These are phyloP conservation scores for Sceliomorpha sp. DNA, from an alignment of 2,888 invertebrate species.

Conservation along the genomic window DNA sequence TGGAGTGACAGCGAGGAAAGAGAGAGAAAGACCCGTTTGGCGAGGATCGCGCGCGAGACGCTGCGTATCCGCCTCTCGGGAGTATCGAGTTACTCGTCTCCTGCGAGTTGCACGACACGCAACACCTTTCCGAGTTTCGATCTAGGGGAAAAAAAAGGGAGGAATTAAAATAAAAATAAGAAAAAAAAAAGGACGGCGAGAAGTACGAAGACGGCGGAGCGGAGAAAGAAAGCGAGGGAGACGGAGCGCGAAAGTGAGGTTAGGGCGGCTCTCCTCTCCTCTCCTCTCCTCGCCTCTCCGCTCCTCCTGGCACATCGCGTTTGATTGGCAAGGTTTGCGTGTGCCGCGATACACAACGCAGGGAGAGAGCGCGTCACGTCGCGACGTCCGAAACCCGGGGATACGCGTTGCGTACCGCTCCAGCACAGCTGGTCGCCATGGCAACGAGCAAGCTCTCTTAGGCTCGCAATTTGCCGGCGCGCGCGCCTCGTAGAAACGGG, in stretches of 20 bases:
- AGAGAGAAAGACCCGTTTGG: slow-evolving; percentile 36
- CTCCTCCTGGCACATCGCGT: slow-evolving; percentile 17
- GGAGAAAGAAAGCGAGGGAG: too few relatives aligned
- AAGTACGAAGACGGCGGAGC: too few relatives aligned
- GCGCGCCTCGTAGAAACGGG: slow-evolving; percentile 39
- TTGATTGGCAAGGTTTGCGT: slow-evolving; percentile 43
- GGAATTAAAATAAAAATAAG: slow-evolving; percentile 30
- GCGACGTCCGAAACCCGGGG: slow-evolving; percentile 40
- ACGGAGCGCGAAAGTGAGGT: too few relatives aligned
- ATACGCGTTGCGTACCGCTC: slow-evolving; percentile 32
- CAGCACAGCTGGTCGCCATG: slow-evolving; percentile 48
- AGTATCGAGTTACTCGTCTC: slow-evolving; percentile 52
- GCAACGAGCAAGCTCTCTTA: slow-evolving; percentile 48
- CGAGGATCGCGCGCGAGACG: slow-evolving; percentile 31
- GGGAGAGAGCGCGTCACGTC: slow-evolving; percentile 23
- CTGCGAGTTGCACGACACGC: slow-evolving; percentile 48
- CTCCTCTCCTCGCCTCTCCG: slow-evolving; percentile 2
- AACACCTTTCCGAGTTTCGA: slow-evolving; percentile 46
- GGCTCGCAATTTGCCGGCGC: slow-evolving; percentile 45
- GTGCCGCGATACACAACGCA: slow-evolving; percentile 29
- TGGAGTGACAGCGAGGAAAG: not conserved
- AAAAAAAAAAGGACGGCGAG: not conserved
- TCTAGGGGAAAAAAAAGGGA: slow-evolving; percentile 31
- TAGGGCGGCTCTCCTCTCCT: slow-evolving; percentile 8
- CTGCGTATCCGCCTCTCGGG: slow-evolving; percentile 30